phyloP scores from a whole-genome alignment of 2,113 vertebrate genomes.

The Laticauda laticaudata region DNA sequence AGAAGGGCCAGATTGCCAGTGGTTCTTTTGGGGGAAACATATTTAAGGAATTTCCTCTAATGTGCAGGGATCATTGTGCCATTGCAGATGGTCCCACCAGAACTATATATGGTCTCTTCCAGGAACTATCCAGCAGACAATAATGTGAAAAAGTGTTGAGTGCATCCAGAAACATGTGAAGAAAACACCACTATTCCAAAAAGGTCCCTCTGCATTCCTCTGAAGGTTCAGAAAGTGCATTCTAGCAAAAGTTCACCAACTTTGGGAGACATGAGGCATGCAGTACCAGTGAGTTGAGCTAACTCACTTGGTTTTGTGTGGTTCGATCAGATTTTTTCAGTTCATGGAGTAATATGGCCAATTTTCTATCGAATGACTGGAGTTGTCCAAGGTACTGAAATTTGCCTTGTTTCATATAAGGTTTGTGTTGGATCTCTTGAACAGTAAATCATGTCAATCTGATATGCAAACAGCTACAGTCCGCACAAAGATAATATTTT shows the following conservation, averaged over 20 bases:
- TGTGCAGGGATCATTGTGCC: not conserved
- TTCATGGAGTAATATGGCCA: not conserved
- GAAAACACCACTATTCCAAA: not conserved
- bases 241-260: not conserved
- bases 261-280: not conserved
- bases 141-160: not conserved
- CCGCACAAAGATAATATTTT: not conserved
- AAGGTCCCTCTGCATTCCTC: not conserved
- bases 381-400: not conserved
- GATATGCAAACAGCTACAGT: not conserved
- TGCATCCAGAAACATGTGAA: not conserved
- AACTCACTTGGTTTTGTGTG: not conserved
- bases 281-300: not conserved
- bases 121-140: not conserved
- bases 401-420: not conserved
- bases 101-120: not conserved
- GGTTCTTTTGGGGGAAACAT: not conserved
- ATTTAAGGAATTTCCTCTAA: not conserved
- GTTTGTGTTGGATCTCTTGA: not conserved
- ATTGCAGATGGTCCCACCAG: not conserved
- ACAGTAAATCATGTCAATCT: not conserved
- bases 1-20: too few species aligned
- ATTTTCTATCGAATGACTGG: not conserved
- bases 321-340: not conserved
- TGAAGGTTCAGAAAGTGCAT: not conserved